These are phyloP conservation scores for Oryzias celebensis DNA, from an alignment of 2,113 vertebrate genomes.

Conservation along the genomic window DNA sequence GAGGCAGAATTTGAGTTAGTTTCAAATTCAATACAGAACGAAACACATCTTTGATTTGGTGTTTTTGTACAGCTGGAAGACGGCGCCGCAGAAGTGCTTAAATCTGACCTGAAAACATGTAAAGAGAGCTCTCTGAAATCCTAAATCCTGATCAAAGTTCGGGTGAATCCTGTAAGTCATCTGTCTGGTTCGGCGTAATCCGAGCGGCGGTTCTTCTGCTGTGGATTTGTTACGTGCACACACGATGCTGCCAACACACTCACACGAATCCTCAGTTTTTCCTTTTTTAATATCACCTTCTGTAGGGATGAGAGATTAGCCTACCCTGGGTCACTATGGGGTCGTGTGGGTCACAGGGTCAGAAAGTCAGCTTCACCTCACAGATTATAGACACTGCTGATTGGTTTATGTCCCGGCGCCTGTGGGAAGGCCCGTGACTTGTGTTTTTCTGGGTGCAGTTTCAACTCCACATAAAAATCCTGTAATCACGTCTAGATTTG, in stretches of 20 bases:
- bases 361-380: conserved; percentile 42
- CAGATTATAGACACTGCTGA: conserved; percentile 29
- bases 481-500: neutral
- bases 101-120: too few relatives aligned
- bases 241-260: neutral
- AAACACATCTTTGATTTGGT: too few relatives aligned
- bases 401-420: neutral
- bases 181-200: neutral
- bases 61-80: too few relatives aligned
- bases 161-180: too few relatives aligned
- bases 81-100: too few relatives aligned
- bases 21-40: too few relatives aligned
- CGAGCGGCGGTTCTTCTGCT: neutral
- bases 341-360: conserved; percentile 24
- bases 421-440: too few relatives aligned
- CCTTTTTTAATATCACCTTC: conserved; percentile 30
- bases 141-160: too few relatives aligned
- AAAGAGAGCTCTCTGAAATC: too few relatives aligned
- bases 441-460: neutral
- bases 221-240: neutral
- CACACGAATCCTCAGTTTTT: conserved; percentile 5
- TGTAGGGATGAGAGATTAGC: conserved; percentile 44
- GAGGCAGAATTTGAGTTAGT: too few relatives aligned
- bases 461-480: neutral
- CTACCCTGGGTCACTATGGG: conserved; percentile 8